Percentiles rank a stretch among this genome's conserved stretches.
Conservation (phyloP, 2,797 vertebrate species). For the Avahi laniger region DNA sequence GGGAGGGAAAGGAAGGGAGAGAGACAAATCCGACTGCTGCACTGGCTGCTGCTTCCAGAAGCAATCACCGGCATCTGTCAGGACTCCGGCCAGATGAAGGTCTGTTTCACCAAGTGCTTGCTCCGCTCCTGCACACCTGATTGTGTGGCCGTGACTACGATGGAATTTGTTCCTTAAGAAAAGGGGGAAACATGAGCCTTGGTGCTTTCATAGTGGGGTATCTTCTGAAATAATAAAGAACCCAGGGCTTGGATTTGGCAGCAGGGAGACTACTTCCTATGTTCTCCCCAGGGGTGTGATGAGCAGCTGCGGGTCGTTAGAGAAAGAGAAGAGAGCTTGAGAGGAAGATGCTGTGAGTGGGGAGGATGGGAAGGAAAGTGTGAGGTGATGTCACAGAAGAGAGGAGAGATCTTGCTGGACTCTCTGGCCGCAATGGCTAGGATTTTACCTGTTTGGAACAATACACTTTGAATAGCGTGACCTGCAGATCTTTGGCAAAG, state of each 20-base stretch:
- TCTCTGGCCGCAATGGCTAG: not conserved
- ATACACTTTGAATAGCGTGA: not conserved
- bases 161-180: conserved; percentile 55
- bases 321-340: not conserved
- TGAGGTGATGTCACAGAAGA: not conserved
- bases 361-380: not conserved
- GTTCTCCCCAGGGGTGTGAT: not conserved
- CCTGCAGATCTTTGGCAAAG: not conserved
- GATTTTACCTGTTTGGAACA: not conserved
- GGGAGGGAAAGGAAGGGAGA: not conserved
- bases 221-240: conserved; percentile 58
- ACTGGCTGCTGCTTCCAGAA: conserved; percentile 18
- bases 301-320: not conserved
- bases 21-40: not conserved
- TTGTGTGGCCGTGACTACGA: conserved; percentile 28
- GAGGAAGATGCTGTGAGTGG: not conserved
- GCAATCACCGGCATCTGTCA: not conserved
- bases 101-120: not conserved
- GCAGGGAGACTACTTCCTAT: conserved; percentile 14
- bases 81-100: not conserved
- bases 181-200: not conserved
- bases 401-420: not conserved
- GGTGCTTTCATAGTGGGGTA: conserved; percentile 27
- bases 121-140: not conserved
- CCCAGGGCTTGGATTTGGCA: conserved; percentile 21